These are phyloP conservation scores for Polyommatus icarus DNA, from an alignment of 2,888 invertebrate genomes.

Conservation along the genomic window DNA sequence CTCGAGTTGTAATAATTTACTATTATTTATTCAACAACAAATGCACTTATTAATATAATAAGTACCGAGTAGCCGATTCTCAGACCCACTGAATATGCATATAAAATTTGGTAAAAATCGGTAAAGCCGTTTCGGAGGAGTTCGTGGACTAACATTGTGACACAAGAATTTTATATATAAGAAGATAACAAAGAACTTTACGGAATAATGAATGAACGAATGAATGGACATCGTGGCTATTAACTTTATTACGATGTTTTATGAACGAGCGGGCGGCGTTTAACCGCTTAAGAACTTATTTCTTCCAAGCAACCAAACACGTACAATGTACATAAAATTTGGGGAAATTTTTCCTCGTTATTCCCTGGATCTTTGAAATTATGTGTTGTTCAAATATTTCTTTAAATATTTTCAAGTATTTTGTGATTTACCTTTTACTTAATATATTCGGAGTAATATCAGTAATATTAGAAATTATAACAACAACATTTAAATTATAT, in stretches of 20 bases:
- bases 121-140: no score
- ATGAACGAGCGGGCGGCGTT: slow-evolving; percentile 11
- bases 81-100: no score
- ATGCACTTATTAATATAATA: no score
- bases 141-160: no score
- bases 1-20: no score
- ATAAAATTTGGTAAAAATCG: no score
- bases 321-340: slow-evolving; percentile 19
- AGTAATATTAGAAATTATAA: background rate
- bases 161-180: no score
- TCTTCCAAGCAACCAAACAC: slow-evolving; percentile 19
- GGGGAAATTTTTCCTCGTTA: background rate
- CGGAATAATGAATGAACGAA: slow-evolving; percentile 19
- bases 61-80: no score
- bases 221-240: slow-evolving; percentile 16
- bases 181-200: slow-evolving; percentile 16
- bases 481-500: background rate
- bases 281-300: slow-evolving; percentile 21
- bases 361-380: background rate
- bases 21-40: no score
- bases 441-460: background rate
- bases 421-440: background rate
- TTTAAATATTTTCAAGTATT: background rate
- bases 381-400: background rate
- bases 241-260: slow-evolving; percentile 24